A percentile compares a stretch with the other conserved stretches of the same genome.
Evolutionary conservation across 2,113 vertebrate species (phyloP).

Genomic region (Psophia crepitans): DNA sequence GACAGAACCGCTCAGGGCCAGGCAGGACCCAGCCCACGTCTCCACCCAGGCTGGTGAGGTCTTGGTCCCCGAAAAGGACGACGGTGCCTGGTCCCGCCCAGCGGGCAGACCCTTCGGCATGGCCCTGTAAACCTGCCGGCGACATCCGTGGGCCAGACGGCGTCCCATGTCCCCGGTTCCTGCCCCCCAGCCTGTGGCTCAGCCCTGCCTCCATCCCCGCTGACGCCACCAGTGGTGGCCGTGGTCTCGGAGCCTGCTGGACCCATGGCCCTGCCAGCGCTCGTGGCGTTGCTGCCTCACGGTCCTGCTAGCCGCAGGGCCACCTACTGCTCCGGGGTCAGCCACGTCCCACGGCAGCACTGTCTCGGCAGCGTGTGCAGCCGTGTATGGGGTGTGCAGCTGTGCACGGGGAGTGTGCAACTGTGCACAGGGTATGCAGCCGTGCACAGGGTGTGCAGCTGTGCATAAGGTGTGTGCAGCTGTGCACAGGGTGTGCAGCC

Average conservation of each 20-base stretch:
- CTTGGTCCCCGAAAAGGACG: too few relatives aligned
- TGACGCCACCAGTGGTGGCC: background rate
- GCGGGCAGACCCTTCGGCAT: background rate
- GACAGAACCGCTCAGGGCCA: background rate
- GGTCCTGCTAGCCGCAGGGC: background rate
- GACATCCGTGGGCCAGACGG: accelerated
- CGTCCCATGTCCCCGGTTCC: accelerated
- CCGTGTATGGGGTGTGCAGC: too few relatives aligned
- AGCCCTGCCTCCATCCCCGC: background rate
- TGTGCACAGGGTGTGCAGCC: background rate
- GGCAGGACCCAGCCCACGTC: background rate
- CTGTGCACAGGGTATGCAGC: accelerated
- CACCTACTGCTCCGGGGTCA: accelerated
- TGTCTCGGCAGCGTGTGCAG: too few relatives aligned
- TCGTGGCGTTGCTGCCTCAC: accelerated
- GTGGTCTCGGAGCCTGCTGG: background rate
- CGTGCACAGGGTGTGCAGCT: too few relatives aligned
- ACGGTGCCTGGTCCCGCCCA: accelerated
- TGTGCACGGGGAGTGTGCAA: too few relatives aligned
- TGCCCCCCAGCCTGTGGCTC: too few relatives aligned
- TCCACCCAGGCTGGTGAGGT: background rate
- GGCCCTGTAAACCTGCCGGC: accelerated
- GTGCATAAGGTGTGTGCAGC: background rate
- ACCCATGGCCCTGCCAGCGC: accelerated
- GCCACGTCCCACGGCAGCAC: accelerated